These are phyloP conservation scores for Ophion ellenae DNA, from an alignment of 2,888 invertebrate genomes.

Conservation along the genomic window DNA sequence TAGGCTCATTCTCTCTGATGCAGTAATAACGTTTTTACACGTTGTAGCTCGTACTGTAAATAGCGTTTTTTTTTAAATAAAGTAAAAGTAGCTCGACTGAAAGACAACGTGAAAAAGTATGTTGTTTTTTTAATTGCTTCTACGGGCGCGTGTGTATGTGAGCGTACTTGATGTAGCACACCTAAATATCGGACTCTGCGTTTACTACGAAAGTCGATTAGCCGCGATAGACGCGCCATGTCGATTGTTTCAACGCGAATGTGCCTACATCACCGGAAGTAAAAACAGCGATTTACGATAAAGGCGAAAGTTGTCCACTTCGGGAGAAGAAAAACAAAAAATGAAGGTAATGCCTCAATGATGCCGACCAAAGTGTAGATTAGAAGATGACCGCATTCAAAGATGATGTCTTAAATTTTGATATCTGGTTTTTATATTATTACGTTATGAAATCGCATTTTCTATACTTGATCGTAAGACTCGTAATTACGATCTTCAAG, in stretches of 20 bases:
- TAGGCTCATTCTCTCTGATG: too few species aligned
- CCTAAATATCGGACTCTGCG: conserved; percentile 2
- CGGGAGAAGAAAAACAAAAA: neutral
- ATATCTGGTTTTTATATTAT: too few species aligned
- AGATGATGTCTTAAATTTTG: too few species aligned
- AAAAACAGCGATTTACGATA: conserved; percentile 12
- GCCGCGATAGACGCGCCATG: conserved; percentile 29
- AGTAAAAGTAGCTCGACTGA: neutral
- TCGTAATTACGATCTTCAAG: too few species aligned
- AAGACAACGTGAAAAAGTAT: neutral
- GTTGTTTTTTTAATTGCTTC: neutral
- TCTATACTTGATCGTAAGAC: too few species aligned
- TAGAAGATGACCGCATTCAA: too few species aligned
- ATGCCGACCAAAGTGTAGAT: neutral
- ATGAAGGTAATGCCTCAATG: neutral
- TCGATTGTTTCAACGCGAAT: conserved; percentile 39
- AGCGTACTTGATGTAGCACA: neutral
- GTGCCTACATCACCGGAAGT: conserved; percentile 44
- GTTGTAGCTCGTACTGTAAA: too few species aligned
- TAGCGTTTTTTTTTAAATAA: too few species aligned
- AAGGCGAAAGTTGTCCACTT: conserved; percentile 42
- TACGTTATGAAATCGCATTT: too few species aligned
- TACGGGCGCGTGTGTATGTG: too few species aligned
- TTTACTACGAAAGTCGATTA: conserved; percentile 58
- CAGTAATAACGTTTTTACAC: too few species aligned